Base-by-base conservation (phyloP, 2,888 invertebrate genomes). In the Muscina levida region DNA sequence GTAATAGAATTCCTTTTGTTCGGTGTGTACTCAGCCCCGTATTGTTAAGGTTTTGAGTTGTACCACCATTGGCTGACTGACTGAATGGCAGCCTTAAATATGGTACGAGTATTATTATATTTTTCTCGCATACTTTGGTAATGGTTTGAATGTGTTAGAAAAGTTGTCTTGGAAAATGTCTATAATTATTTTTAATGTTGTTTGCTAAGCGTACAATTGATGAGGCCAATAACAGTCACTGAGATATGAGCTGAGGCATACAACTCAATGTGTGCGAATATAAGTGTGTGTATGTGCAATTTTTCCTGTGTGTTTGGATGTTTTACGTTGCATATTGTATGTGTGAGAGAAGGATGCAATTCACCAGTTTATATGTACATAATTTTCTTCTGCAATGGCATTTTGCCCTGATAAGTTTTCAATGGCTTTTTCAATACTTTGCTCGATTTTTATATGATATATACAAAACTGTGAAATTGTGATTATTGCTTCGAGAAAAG, bases 161-260 rank as follows among this genome's bases (percentile, higher is more conserved):
- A 80, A 77, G 76, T 80, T 80, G 80, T 80, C 80, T 80, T 80
- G 73, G 76, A 73, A 71, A 80, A 80, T 77, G 76, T 80, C 80
- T 82, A 75, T 78, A 82, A 82, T 80, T 81, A 80, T 80, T 80
- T 82, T 80, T 81, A 78, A 81, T 82, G 80, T 81, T 81, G 76
- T 82, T 82, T 82, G 77, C 79, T 78, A 81, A 79, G 78, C 77
- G 80, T 71, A 80, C 80, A 82, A 81, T 82, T 79, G 80, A 82
- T 82, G 82, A 72, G 76, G 77, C 79, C 70, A 83, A 83, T 81
- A 83, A 82, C 73, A 80, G 80, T 73, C 80, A 76, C 72, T 80
- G 80, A 80, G 80, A 80, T 80, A 80, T 77, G 80, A 80, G 72
- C 66, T 42, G 56, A 62, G 37, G 19, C 11, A 11, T 48, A 26